Evolutionary conservation across 2,113 vertebrate species (phyloP), one percentile per base, ranked within the genome.

Genomic region (Dendrocopos noguchii): DNA sequence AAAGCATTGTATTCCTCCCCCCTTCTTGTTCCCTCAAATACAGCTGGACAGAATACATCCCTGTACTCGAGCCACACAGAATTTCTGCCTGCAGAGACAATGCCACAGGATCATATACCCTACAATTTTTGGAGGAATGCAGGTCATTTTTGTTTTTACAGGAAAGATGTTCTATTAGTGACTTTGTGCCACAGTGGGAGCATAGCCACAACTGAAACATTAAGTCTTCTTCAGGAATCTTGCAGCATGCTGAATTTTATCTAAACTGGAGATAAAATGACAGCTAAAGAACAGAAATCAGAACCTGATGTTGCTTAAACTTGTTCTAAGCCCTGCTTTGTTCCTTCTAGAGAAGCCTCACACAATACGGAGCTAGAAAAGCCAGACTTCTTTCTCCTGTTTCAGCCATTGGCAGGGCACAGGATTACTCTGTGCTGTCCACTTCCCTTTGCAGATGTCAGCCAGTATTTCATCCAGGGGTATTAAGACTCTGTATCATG

Each of bases 111-210:
- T 85, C 68, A 68, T 39, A 91, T 86, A 91, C 27, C 88, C 95
- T 93, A 28, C 88, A 94, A 93, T 90, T 93, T 86, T 93, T 84
- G 33, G 63, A 93, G 80, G 53, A 93, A 95, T 93, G 77, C 63
- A 59, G 50, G 83, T 93, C 21, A 72, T 80, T 86, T 95, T 78
- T 88, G 52, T 83, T 95, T 89, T 93, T 74, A n/a, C 31, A 75
- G 34, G 53, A 27, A 60, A 60, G 64, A 15, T 78, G 36, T 88
- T 80, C 85, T 83, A 39, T 34, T 83, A 52, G 25, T 2, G 34
- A 53, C 39, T 82, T 89, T 0, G 2, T 85, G 47, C 46, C 31
- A 44, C 52, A 44, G 29, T 28, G 36, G 61, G 90, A 83, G 76
- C 22, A 14, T 36, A 80, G 47, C 73, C 9, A 0, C 47, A 91